Evolutionary conservation across 1,140 invertebrate genomes (phyloP).

Genomic region (Temnothorax nylanderi): DNA sequence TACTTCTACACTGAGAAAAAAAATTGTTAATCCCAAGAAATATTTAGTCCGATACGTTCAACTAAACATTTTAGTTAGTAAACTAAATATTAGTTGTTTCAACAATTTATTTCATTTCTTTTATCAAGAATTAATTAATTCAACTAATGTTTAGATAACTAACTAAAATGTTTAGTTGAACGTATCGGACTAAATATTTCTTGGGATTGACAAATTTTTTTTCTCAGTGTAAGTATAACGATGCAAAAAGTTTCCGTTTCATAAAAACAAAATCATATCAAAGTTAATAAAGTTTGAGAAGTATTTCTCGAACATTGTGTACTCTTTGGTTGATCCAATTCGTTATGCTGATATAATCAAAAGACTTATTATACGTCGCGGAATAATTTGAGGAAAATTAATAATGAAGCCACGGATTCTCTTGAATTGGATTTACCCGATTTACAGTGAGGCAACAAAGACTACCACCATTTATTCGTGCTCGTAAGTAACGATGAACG

Average conservation of each 20-base stretch:
- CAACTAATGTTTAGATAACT: too few relatives aligned
- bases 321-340: background rate
- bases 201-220: too few relatives aligned
- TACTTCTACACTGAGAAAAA: too few relatives aligned
- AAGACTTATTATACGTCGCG: background rate
- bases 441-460: background rate
- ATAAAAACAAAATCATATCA: background rate
- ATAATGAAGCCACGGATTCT: background rate
- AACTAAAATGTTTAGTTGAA: too few relatives aligned
- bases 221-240: background rate
- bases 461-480: background rate
- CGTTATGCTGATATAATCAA: background rate
- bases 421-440: slow-evolving; percentile 21
- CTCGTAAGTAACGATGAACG: background rate
- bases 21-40: too few relatives aligned
- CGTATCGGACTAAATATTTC: too few relatives aligned
- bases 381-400: slow-evolving; percentile 19
- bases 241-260: background rate
- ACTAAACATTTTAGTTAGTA: too few relatives aligned
- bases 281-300: background rate
- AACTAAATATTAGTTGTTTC: too few relatives aligned
- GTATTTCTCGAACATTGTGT: background rate
- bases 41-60: too few relatives aligned
- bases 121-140: too few relatives aligned
- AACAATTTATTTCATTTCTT: too few relatives aligned